These are phyloP conservation scores for Reinhardtius hippoglossoides DNA, from an alignment of 2,113 vertebrate species.

Conservation along the genomic window DNA sequence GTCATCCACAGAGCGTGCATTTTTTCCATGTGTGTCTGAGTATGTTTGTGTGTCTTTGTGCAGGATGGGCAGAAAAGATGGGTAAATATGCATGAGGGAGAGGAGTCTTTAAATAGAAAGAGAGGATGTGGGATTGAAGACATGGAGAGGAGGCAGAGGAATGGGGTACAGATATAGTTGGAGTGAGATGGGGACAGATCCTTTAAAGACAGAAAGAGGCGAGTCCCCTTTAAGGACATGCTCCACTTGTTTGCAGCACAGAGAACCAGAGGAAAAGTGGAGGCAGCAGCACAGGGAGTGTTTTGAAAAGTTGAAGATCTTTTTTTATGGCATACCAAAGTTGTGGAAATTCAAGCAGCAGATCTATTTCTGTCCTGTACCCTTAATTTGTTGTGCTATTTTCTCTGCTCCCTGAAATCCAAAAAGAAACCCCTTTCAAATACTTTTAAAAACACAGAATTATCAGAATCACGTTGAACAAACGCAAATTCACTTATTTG, in stretches of 20 bases:
- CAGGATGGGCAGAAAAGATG: neutral
- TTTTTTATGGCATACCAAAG: constrained; percentile 27
- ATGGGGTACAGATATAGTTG: neutral
- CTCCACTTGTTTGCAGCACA: constrained; percentile 51
- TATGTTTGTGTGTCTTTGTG: constrained; percentile 45
- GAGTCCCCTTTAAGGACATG: constrained; percentile 54
- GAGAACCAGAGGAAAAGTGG: constrained; percentile 22
- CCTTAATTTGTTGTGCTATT: constrained; percentile 27
- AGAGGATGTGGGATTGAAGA: constrained; percentile 38
- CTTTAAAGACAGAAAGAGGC: constrained; percentile 20
- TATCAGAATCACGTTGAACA: neutral
- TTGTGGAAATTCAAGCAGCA: constrained; percentile 50
- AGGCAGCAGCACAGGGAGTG: constrained; percentile 19
- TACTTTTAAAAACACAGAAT: neutral
- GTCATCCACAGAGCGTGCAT: constrained; percentile 53
- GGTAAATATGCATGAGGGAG: constrained; percentile 39
- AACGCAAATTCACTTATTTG: neutral
- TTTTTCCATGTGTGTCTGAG: constrained; percentile 42
- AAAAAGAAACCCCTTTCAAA: neutral
- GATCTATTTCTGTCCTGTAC: constrained; percentile 40
- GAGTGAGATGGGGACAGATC: constrained; percentile 14
- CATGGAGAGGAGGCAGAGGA: constrained; percentile 22
- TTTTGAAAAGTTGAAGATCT: constrained; percentile 25
- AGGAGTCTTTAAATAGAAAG: constrained; percentile 44
- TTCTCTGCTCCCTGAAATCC: neutral